phyloP scores from a whole-genome alignment of 2,797 vertebrate species.

The Chelmon rostratus region DNA sequence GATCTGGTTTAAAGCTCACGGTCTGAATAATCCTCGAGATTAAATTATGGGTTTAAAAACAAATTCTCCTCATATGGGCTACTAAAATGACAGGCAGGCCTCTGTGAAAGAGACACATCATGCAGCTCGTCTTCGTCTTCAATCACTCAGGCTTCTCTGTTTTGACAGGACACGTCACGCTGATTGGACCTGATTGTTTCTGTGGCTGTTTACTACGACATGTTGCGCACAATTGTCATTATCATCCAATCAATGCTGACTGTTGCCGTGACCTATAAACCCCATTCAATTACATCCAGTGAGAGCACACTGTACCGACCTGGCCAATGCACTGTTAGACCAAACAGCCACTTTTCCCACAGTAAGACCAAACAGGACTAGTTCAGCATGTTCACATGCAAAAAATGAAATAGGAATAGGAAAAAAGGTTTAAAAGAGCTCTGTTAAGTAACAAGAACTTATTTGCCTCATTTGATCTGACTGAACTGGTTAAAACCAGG shows the following conservation, averaged over 20 bases:
- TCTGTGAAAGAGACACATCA: neutral
- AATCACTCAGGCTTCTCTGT: neutral
- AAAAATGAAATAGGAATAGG: neutral
- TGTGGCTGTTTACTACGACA: slow-evolving; percentile 39
- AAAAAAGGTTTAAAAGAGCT: neutral
- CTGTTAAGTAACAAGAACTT: neutral
- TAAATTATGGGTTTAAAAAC: slow-evolving; percentile 19
- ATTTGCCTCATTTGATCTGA: neutral
- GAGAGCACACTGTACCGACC: slow-evolving; percentile 43
- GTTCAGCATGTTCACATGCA: neutral
- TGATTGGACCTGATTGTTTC: slow-evolving; percentile 34
- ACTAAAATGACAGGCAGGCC: neutral
- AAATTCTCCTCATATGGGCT: neutral
- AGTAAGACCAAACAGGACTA: neutral
- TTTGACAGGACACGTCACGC: slow-evolving; percentile 34
- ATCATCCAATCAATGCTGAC: slow-evolving; percentile 65
- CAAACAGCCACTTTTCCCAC: neutral
- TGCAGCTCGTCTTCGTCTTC: neutral
- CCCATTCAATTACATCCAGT: slow-evolving; percentile 54
- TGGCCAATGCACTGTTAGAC: neutral
- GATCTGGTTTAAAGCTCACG: neutral
- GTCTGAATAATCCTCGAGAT: slow-evolving; percentile 3
- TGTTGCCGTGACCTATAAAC: slow-evolving; percentile 72
- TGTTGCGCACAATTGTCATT: slow-evolving; percentile 46
- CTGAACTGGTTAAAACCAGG: slow-evolving; percentile 39